These are phyloP conservation scores for Hucho hucho DNA, from an alignment of 2,113 vertebrate genomes.

Conservation along the genomic window DNA sequence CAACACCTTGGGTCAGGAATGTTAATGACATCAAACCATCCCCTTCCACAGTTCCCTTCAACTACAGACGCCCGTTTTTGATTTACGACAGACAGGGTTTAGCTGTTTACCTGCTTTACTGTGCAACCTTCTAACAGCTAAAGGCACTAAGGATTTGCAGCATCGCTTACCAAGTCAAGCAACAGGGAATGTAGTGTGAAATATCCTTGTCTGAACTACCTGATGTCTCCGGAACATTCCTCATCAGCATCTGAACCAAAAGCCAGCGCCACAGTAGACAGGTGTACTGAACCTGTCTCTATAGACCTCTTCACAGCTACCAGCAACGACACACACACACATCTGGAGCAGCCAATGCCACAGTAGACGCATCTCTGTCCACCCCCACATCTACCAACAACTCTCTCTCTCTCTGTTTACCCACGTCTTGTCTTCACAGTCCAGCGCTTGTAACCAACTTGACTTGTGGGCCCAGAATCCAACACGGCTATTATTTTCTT, in stretches of 20 bases:
- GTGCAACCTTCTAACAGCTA: too few species aligned
- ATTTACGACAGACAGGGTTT: constrained; percentile 47
- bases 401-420: constrained; percentile 41
- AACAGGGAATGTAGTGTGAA: too few species aligned
- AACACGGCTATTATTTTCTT: constrained; percentile 66
- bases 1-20: constrained; percentile 54
- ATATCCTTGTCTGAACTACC: not conserved
- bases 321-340: not conserved
- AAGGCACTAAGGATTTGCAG: too few species aligned
- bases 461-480: constrained; percentile 56
- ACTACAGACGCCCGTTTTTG: constrained; percentile 49
- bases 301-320: constrained; percentile 12
- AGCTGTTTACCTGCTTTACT: too few species aligned
- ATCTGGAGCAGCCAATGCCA: too few species aligned
- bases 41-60: constrained; percentile 58
- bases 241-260: not conserved
- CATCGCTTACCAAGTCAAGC: too few species aligned
- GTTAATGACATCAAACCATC: constrained; percentile 65
- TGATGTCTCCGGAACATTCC: not conserved
- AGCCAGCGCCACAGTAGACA: constrained; percentile 15
- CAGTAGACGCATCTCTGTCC: too few species aligned
- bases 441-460: constrained; percentile 69
- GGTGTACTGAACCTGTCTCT: constrained; percentile 23
- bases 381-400: constrained; percentile 2
- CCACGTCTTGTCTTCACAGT: constrained; percentile 50